Conservation (phyloP, 1,140 invertebrate species). For the Pomphorhynchus laevis region DNA sequence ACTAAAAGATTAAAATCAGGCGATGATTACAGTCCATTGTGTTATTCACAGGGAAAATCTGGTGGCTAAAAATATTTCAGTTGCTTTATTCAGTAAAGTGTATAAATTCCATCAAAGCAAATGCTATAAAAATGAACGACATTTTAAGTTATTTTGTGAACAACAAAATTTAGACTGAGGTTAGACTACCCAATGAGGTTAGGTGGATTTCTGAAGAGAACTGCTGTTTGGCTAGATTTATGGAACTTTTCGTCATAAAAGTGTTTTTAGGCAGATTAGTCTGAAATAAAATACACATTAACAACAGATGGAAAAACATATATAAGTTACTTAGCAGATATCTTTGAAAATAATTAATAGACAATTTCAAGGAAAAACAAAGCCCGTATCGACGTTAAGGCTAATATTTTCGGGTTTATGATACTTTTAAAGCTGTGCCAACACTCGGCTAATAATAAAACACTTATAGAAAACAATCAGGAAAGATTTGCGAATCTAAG, state of each 20-base stretch:
- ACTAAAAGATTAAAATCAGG: constrained; percentile 7
- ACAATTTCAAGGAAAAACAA: constrained; percentile 10
- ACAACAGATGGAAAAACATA: constrained; percentile 10
- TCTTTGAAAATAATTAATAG: constrained; percentile 9
- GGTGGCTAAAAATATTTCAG: constrained; percentile 1
- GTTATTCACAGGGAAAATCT: constrained; percentile 8
- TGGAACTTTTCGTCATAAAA: constrained; percentile 7
- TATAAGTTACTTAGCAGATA: constrained; percentile 10
- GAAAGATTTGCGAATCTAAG: too few relatives aligned
- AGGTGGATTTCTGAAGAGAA: constrained; percentile 10
- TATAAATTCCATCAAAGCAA: constrained; percentile 6
- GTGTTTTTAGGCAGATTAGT: constrained; percentile 9
- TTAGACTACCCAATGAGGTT: constrained; percentile 3
- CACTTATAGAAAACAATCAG: too few relatives aligned
- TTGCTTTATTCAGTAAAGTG: constrained; percentile 5
- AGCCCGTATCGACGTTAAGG: constrained; percentile 10
- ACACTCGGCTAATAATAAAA: too few relatives aligned
- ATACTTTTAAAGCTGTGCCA: constrained; percentile 6
- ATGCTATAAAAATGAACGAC: background rate
- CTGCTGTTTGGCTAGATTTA: constrained; percentile 10
- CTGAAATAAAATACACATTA: constrained; percentile 5
- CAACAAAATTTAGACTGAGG: too few relatives aligned
- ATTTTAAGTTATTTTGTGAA: constrained; percentile 4
- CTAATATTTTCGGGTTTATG: constrained; percentile 8
- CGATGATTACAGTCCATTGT: constrained; percentile 7